These are phyloP conservation scores for Phycodurus eques DNA, from an alignment of 2,113 vertebrate genomes.

Conservation along the genomic window DNA sequence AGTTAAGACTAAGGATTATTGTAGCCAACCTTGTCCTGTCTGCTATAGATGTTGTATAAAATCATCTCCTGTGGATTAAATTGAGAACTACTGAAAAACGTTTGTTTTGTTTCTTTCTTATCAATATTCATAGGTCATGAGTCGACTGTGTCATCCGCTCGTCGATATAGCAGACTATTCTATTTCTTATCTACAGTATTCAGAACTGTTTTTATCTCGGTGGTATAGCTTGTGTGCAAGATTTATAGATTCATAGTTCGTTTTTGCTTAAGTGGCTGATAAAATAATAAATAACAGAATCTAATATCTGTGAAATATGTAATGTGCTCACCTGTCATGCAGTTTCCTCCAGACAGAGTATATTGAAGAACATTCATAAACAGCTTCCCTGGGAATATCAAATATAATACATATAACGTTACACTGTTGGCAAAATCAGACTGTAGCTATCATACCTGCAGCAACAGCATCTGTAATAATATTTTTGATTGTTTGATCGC, in stretches of 20 bases:
- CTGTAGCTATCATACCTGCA: not conserved
- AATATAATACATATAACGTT: not conserved
- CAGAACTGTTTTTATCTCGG: not conserved
- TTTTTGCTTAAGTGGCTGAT: not conserved
- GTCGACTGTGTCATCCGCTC: not conserved
- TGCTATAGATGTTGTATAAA: not conserved
- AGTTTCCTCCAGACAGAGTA: not conserved
- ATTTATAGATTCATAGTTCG: not conserved
- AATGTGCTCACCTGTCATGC: not conserved
- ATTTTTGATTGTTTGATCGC: not conserved
- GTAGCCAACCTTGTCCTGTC: not conserved
- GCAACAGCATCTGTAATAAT: not conserved
- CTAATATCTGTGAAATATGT: not conserved
- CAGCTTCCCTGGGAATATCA: not conserved
- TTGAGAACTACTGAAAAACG: not conserved
- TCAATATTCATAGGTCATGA: no score
- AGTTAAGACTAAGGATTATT: not conserved
- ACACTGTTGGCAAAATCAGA: not conserved
- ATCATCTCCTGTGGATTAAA: not conserved
- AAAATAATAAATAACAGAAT: not conserved
- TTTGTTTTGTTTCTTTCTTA: not conserved
- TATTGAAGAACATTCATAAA: conserved; percentile 4
- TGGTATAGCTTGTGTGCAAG: not conserved
- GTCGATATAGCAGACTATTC: not conserved
- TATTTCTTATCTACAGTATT: not conserved